These are phyloP conservation scores for Macrosiphum euphorbiae DNA, from an alignment of 2,888 invertebrate genomes.

Conservation along the genomic window DNA sequence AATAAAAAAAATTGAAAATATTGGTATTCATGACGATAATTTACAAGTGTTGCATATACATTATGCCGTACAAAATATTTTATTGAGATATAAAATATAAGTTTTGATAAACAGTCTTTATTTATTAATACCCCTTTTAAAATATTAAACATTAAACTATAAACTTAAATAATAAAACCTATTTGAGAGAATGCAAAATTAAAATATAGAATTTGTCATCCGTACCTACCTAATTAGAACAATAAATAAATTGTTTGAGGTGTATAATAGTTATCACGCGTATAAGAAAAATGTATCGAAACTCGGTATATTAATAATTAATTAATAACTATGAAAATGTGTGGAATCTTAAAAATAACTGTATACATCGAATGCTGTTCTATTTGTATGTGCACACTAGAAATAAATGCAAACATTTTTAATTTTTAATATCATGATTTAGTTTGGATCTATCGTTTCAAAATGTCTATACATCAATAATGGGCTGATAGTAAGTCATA, in stretches of 20 bases:
- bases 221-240: too few relatives aligned
- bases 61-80: background rate
- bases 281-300: background rate
- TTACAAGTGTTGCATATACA: background rate
- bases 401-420: too few relatives aligned
- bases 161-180: background rate
- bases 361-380: too few relatives aligned
- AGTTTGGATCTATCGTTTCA: too few relatives aligned
- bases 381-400: too few relatives aligned
- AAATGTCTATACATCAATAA: too few relatives aligned
- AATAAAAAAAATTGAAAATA: background rate
- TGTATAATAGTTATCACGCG: background rate
- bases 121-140: background rate
- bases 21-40: background rate
- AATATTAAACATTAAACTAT: background rate
- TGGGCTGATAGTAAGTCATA: too few relatives aligned
- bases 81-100: background rate
- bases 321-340: background rate
- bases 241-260: background rate
- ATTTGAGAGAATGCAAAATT: background rate
- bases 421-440: too few relatives aligned
- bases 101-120: background rate
- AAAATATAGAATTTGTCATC: background rate
- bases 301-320: background rate
- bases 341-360: background rate